These are phyloP conservation scores for Neolamprologus cancellatus DNA, from an alignment of 2,113 vertebrate species.

Conservation along the genomic window DNA sequence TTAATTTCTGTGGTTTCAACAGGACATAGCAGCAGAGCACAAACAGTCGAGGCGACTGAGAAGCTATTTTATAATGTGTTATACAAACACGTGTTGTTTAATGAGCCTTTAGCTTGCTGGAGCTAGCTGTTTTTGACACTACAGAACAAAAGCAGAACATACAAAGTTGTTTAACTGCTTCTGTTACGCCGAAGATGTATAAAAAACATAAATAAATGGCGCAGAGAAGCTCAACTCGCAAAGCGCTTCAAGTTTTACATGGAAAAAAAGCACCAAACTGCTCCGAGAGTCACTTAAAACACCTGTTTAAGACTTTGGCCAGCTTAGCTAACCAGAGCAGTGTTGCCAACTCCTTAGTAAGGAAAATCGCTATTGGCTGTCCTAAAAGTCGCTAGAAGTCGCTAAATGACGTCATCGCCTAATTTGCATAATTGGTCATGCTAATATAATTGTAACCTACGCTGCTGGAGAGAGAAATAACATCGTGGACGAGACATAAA, in stretches of 20 bases:
- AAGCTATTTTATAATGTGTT: background rate
- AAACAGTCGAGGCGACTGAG: background rate
- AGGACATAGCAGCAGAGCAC: background rate
- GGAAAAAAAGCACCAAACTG: background rate
- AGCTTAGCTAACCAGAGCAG: background rate
- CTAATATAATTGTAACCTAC: too few relatives aligned
- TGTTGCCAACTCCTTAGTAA: too few relatives aligned
- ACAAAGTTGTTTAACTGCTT: background rate
- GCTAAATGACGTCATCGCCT: too few relatives aligned
- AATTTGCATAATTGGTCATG: too few relatives aligned
- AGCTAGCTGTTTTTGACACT: background rate
- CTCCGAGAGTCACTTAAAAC: background rate
- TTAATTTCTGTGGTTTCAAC: background rate
- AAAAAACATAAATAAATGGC: background rate
- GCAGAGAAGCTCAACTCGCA: background rate
- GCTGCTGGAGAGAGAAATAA: too few relatives aligned
- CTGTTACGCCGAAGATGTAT: background rate
- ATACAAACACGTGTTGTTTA: background rate
- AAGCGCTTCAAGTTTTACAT: background rate
- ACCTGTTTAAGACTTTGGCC: background rate
- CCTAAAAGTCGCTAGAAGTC: too few relatives aligned
- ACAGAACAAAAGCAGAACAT: background rate
- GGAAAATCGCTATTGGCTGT: too few relatives aligned
- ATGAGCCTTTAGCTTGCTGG: background rate
- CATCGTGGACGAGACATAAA: too few relatives aligned